Conservation (phyloP, 2,888 invertebrate genomes). For the Orthosia gracilis region DNA sequence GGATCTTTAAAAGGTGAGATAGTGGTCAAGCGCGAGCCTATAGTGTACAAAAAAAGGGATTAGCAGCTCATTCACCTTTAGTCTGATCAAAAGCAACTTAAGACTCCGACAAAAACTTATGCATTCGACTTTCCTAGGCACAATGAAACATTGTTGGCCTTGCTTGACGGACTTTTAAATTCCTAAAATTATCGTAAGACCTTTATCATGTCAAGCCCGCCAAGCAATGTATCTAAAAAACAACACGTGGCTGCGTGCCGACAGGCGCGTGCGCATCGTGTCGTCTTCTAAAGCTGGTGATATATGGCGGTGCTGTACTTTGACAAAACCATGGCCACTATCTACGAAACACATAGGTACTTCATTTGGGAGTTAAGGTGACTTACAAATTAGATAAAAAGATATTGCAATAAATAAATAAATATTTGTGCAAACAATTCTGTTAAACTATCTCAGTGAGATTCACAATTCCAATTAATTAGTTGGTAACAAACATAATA, state of each 20-base stretch:
- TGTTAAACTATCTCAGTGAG: too few relatives aligned
- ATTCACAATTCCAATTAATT: too few relatives aligned
- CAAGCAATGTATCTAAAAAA: constrained; percentile 1
- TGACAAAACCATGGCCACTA: neutral
- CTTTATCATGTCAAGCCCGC: neutral
- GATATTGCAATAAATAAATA: neutral
- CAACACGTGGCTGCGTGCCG: constrained; percentile 27
- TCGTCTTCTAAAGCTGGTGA: neutral
- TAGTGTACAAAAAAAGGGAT: too few relatives aligned
- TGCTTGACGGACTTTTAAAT: neutral
- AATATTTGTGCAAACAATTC: too few relatives aligned
- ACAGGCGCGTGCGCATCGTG: constrained; percentile 17
- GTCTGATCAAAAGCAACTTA: too few relatives aligned
- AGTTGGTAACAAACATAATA: too few relatives aligned
- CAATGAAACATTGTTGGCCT: neutral
- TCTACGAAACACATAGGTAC: neutral
- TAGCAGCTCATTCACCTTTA: too few relatives aligned
- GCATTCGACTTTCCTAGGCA: too few relatives aligned
- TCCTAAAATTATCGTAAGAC: neutral
- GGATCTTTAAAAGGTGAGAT: too few relatives aligned
- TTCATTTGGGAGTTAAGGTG: constrained; percentile 9
- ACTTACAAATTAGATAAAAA: neutral
- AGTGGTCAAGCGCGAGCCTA: too few relatives aligned
- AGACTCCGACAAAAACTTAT: too few relatives aligned
- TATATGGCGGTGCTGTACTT: constrained; percentile 13